Percentiles rank a stretch among this genome's conserved stretches.
These are phyloP conservation scores for Circaetus cinerascens DNA, from an alignment of 2,113 vertebrate genomes.

Conservation along the genomic window DNA sequence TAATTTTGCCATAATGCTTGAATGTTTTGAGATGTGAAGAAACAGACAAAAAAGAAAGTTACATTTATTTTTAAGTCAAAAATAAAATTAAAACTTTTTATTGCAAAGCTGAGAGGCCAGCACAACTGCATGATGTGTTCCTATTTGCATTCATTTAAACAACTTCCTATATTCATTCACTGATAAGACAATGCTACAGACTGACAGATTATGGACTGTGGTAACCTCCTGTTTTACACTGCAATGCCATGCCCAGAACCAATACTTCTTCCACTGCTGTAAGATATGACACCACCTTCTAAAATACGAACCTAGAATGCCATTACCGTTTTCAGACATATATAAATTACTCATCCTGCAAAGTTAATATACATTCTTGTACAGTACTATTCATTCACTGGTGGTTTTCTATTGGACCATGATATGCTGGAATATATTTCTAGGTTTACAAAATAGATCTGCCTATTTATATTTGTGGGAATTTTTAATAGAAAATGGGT, in stretches of 20 bases:
- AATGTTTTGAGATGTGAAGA: background rate
- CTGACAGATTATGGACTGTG: background rate
- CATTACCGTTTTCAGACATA: background rate
- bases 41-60: background rate
- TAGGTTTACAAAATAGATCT: background rate
- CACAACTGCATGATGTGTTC: background rate
- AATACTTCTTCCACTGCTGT: background rate
- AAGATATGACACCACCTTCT: background rate
- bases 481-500: background rate
- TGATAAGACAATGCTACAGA: background rate
- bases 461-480: background rate
- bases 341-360: background rate
- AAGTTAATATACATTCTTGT: background rate
- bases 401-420: background rate
- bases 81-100: background rate
- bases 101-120: background rate
- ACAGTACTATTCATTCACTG: background rate
- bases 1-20: background rate
- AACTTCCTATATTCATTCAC: background rate
- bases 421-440: background rate
- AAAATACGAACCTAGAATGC: background rate
- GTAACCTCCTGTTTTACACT: background rate
- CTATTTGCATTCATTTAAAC: background rate
- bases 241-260: background rate
- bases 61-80: background rate